Conservation (phyloP, 2,888 invertebrate species). For the Erebia ligea region DNA sequence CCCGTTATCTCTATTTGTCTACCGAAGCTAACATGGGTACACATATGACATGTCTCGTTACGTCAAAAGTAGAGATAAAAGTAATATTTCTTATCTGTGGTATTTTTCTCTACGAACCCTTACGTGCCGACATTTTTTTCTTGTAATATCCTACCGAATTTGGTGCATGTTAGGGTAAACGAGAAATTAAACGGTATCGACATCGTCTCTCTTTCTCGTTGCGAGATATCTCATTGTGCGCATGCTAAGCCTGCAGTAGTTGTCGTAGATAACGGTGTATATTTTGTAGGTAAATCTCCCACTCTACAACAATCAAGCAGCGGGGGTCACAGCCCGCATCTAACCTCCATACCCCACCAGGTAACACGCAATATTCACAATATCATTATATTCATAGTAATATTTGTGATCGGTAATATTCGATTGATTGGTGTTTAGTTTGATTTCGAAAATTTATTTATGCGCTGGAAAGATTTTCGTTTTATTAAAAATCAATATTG, state of each 20-base stretch:
- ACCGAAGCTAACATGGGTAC: too few relatives aligned
- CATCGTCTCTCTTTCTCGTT: too few relatives aligned
- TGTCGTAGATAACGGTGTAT: not conserved
- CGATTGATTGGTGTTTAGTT: constrained; percentile 34
- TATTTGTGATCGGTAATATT: constrained; percentile 16
- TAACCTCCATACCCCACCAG: constrained; percentile 68
- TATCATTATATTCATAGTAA: constrained; percentile 6
- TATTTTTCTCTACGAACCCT: too few relatives aligned
- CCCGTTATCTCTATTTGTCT: too few relatives aligned
- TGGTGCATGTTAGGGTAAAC: too few relatives aligned
- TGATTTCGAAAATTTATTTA: constrained; percentile 13
- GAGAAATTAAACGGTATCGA: too few relatives aligned
- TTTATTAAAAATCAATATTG: not conserved
- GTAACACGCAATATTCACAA: constrained; percentile 51
- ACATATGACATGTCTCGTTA: too few relatives aligned
- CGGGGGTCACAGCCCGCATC: constrained; percentile 70
- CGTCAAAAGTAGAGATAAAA: too few relatives aligned
- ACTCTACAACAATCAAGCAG: constrained; percentile 65
- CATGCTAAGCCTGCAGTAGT: not conserved
- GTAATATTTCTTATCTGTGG: too few relatives aligned
- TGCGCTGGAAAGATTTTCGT: constrained; percentile 23
- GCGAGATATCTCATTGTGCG: too few relatives aligned
- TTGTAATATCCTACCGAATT: too few relatives aligned
- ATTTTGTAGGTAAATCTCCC: constrained; percentile 68
- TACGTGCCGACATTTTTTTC: too few relatives aligned